Conservation (phyloP, 2,113 vertebrate genomes). For the Illadopsis cleaveri region DNA sequence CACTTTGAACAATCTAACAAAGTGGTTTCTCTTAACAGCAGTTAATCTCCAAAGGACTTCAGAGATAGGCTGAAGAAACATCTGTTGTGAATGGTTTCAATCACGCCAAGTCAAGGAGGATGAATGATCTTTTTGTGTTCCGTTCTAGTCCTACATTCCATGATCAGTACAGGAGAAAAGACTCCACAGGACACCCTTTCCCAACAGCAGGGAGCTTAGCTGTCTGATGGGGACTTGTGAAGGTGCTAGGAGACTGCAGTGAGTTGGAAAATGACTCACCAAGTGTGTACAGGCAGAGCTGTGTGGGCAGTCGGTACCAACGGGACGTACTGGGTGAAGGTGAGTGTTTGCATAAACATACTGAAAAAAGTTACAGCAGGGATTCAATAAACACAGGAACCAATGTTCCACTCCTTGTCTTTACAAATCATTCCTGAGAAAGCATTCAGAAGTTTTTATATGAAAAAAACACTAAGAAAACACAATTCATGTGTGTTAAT, state of each 20-base stretch:
- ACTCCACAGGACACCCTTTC: neutral
- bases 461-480: neutral
- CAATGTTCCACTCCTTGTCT: neutral
- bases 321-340: accelerated
- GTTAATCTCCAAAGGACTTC: neutral
- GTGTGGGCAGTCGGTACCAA: neutral
- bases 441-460: neutral
- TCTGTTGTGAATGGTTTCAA: neutral
- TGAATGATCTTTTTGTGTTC: neutral
- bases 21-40: neutral
- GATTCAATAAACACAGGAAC: neutral
- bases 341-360: neutral
- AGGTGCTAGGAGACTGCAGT: neutral
- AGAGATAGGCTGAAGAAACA: neutral
- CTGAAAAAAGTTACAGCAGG: neutral
- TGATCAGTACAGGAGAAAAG: neutral
- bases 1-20: neutral
- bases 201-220: neutral
- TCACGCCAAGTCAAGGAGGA: neutral
- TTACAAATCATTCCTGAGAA: neutral
- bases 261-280: neutral
- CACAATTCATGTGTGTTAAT: neutral
- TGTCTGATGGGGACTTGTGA: neutral
- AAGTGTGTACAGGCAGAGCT: neutral
- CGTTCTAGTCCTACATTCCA: neutral